These are phyloP conservation scores for Hycleus cichorii DNA, from an alignment of 1,140 invertebrate genomes.

Conservation along the genomic window DNA sequence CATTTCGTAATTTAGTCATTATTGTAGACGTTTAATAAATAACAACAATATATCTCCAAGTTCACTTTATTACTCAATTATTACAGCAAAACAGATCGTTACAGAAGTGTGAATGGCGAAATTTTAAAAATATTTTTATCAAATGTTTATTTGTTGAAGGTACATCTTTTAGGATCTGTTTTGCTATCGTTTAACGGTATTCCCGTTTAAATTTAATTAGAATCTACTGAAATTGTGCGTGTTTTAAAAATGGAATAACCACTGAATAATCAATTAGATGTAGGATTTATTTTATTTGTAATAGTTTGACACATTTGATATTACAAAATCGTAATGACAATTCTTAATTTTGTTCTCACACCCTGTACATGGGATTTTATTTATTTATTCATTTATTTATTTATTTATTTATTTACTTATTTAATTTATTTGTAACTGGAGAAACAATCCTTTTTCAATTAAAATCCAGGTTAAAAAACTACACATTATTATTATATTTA, in stretches of 20 bases:
- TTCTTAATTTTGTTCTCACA: conserved; percentile 31
- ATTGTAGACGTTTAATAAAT: too few relatives aligned
- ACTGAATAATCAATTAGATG: conserved; percentile 21
- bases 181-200: too few relatives aligned
- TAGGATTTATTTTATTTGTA: conserved; percentile 28
- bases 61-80: too few relatives aligned
- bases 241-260: background rate
- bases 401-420: background rate
- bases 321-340: conserved; percentile 37
- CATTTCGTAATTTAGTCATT: too few relatives aligned
- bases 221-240: conserved; percentile 8
- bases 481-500: conserved; percentile 40
- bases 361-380: conserved; percentile 38
- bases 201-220: too few relatives aligned
- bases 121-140: too few relatives aligned
- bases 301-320: conserved; percentile 40
- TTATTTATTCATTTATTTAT: background rate
- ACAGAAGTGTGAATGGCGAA: too few relatives aligned
- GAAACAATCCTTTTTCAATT: conserved; percentile 40
- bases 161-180: too few relatives aligned
- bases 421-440: conserved; percentile 24
- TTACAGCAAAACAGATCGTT: too few relatives aligned
- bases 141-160: too few relatives aligned
- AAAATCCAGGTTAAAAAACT: conserved; percentile 41
- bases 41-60: too few relatives aligned